Evolutionary conservation across 2,888 invertebrate species (phyloP), one percentile per base, ranked within the genome.

Genomic region (Amblyjoppa fuscipennis): DNA sequence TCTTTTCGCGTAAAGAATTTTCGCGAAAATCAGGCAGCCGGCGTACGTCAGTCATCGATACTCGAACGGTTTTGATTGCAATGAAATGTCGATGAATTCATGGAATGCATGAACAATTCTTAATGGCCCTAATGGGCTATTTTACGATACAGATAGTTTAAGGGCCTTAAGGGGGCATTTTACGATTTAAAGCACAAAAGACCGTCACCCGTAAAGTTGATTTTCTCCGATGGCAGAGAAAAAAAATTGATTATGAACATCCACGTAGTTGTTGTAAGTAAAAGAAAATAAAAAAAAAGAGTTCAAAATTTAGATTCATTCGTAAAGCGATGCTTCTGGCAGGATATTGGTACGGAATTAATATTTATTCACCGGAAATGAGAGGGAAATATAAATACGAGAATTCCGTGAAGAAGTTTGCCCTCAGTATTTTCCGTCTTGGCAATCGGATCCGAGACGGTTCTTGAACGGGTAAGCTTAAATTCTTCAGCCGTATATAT

Each of bases 341-440:
- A 80, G 82, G 76, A 83, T 83, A 87, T 82, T 83, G 85, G 80
- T 69, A 85, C 77, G 82, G 69, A 86, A 89, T 86, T 81, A 88
- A 89, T 89, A 89, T 89, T 89, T 89, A 89, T 89, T 86, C 87
- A 64, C 34, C 83, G 86, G 79, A 86, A 89, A 89, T 87, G 84
- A 87, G 87, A 86, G 81, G 76, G 89, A 87, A 86, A 85, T 89
- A 88, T 88, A 89, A 89, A 88, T 89, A 89, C 83, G 85, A 88
- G 71, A 80, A 70, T 84, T 64, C 81, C 53, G 61, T 64, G 51
- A 85, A 85, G 79, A 88, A 88, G 71, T 88, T 88, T 38, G 68
- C 38, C 41, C 16, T 73, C 66, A 5, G 69, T 75, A 79, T 85
- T 28, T 82, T 80, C 41, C 75, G 34, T 70, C 64, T 64, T 82